phyloP scores from a whole-genome alignment of 2,888 invertebrate genomes.

The Tenthredo mesomela region DNA sequence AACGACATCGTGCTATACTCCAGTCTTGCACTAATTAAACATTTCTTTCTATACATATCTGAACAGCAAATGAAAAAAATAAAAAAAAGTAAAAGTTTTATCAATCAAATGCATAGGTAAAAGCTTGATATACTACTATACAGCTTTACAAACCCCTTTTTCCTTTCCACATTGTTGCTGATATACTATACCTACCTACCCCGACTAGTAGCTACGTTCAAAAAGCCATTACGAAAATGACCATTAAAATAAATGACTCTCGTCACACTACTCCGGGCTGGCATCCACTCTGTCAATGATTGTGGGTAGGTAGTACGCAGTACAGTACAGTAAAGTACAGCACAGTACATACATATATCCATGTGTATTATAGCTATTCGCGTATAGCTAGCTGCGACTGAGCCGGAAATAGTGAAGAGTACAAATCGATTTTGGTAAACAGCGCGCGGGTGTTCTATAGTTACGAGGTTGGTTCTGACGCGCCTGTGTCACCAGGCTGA shows the following conservation, averaged over 20 bases:
- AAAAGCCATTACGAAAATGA: slow-evolving; percentile 75
- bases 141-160: neutral
- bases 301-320: neutral
- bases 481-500: slow-evolving; percentile 5
- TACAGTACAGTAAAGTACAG: too few relatives aligned
- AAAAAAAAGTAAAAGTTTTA: neutral
- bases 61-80: neutral
- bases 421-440: slow-evolving; percentile 73
- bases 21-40: neutral
- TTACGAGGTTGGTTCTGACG: neutral
- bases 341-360: neutral
- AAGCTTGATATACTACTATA: neutral
- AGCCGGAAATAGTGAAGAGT: slow-evolving; percentile 68
- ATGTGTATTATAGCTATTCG: neutral
- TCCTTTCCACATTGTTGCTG: neutral
- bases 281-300: slow-evolving; percentile 33
- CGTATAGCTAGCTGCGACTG: slow-evolving; percentile 34
- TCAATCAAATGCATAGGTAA: too few relatives aligned
- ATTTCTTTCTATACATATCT: neutral
- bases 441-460: slow-evolving; percentile 49
- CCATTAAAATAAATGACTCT: slow-evolving; percentile 75
- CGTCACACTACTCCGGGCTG: slow-evolving; percentile 60
- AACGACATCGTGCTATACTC: neutral
- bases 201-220: slow-evolving; percentile 65
- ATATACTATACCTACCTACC: too few relatives aligned